Conservation (phyloP, 2,113 vertebrate species). For the Pachycephala philippinensis region DNA sequence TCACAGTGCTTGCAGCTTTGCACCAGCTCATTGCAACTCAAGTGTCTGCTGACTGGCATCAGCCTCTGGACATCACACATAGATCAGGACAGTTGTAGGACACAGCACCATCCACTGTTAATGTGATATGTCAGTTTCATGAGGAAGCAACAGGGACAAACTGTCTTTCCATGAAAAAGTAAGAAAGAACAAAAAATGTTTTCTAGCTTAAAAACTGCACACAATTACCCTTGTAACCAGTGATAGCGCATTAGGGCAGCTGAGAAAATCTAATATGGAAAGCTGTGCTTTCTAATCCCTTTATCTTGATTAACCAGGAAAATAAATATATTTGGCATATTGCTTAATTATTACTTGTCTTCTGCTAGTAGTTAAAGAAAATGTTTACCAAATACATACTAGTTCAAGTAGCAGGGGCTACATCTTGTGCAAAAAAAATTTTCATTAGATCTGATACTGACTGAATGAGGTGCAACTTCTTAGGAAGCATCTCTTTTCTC, state of each 20-base stretch:
- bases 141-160: neutral
- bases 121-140: neutral
- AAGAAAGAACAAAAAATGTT: neutral
- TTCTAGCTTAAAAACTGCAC: neutral
- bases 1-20: neutral
- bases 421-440: neutral
- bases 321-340: neutral
- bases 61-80: neutral
- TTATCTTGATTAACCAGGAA: neutral
- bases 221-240: neutral
- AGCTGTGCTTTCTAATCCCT: neutral
- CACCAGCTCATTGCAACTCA: neutral
- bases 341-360: neutral
- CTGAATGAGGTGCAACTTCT: neutral
- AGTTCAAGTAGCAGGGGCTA: neutral
- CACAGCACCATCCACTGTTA: neutral
- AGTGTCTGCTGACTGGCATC: neutral
- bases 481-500: neutral
- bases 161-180: neutral
- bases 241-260: neutral
- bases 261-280: neutral
- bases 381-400: neutral
- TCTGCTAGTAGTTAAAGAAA: neutral
- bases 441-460: neutral
- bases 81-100: neutral